Evolutionary conservation across 2,888 invertebrate genomes (phyloP).

Genomic region (Galerucella pusilla): DNA sequence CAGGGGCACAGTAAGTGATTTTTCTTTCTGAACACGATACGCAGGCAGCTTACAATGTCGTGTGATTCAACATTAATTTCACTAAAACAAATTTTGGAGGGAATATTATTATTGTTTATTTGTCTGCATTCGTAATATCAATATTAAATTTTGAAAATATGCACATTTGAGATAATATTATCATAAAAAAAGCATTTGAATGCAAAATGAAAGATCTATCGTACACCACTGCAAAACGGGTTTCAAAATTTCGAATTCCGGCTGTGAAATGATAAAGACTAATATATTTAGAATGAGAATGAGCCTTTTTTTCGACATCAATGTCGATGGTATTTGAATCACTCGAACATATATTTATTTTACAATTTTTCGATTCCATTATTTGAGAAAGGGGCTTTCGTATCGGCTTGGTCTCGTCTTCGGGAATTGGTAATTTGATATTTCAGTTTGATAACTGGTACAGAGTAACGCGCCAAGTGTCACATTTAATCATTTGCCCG

Average conservation of each 20-base stretch:
- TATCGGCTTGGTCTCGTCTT: constrained; percentile 1
- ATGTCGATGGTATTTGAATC: not conserved
- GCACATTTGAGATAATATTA: too few relatives aligned
- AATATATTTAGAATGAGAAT: constrained; percentile 36
- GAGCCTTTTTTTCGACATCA: not conserved
- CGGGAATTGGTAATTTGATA: constrained; percentile 26
- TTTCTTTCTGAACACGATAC: constrained; percentile 48
- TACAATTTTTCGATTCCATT: not conserved
- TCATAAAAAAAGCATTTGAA: constrained; percentile 20
- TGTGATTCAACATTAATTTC: constrained; percentile 8
- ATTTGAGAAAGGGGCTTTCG: not conserved
- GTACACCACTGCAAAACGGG: not conserved
- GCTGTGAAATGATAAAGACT: constrained; percentile 29
- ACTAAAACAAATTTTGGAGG: too few relatives aligned
- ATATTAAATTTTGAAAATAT: too few relatives aligned
- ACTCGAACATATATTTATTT: constrained; percentile 5
- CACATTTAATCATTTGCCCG: not conserved
- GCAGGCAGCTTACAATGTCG: constrained; percentile 36
- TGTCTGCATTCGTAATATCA: too few relatives aligned
- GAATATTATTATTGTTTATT: too few relatives aligned
- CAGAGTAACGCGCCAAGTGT: constrained; percentile 1
- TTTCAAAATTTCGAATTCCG: not conserved
- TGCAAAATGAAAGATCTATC: not conserved
- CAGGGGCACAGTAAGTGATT: constrained; percentile 56
- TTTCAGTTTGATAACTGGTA: constrained; percentile 10